Percentiles rank a stretch among this genome's conserved stretches.
Evolutionary conservation across 2,888 invertebrate species (phyloP).

Genomic region (Polydrusus pterygomalis): DNA sequence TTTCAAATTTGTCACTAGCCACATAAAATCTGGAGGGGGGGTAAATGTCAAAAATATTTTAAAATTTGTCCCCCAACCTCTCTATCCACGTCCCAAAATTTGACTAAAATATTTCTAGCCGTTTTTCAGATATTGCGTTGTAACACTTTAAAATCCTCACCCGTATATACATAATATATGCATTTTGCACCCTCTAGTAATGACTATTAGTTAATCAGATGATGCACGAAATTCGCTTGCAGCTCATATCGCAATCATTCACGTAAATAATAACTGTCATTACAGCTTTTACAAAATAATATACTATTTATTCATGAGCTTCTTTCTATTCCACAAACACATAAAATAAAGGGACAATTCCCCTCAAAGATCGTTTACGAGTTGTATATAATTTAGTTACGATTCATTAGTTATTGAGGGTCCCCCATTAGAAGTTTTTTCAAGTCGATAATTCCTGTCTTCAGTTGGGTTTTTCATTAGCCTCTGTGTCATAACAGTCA

Average conservation of each 20-base stretch:
- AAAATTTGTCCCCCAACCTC: too few species aligned
- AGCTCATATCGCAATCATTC: background rate
- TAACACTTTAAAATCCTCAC: too few species aligned
- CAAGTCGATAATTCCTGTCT: conserved; percentile 43
- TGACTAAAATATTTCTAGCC: too few species aligned
- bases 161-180: too few species aligned
- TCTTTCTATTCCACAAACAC: conserved; percentile 6
- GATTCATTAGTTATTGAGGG: conserved; percentile 47
- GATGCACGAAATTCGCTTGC: background rate
- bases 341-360: conserved; percentile 19
- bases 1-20: too few species aligned
- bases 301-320: conserved; percentile 3
- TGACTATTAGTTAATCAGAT: too few species aligned
- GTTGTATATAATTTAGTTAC: conserved; percentile 48
- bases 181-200: too few species aligned
- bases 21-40: too few species aligned
- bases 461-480: conserved; percentile 15
- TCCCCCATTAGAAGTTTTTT: conserved; percentile 46
- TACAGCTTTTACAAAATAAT: background rate
- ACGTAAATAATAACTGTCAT: background rate
- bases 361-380: conserved; percentile 36
- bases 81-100: too few species aligned
- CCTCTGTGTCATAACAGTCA: too few species aligned
- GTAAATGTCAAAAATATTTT: too few species aligned
- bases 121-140: too few species aligned